phyloP scores from a whole-genome alignment of 1,140 invertebrate genomes.

The Telenomus remus region DNA sequence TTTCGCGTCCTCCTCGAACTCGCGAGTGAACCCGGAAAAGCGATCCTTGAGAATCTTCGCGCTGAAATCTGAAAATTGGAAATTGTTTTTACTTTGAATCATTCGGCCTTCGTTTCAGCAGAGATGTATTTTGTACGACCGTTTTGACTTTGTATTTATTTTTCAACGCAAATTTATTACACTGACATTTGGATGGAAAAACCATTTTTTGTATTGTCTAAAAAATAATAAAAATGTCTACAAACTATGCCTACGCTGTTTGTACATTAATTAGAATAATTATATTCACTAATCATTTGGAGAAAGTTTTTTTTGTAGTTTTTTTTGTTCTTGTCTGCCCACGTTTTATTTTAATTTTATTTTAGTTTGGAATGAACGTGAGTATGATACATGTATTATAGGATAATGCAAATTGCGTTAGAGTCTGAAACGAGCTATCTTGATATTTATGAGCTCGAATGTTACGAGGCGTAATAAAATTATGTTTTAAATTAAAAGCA shows the following conservation, averaged over 20 bases:
- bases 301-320: too few species aligned
- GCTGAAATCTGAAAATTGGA: slow-evolving; percentile 69
- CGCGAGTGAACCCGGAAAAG: slow-evolving; percentile 92
- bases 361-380: too few species aligned
- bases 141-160: slow-evolving; percentile 28
- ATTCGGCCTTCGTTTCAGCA: slow-evolving; percentile 3
- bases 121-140: slow-evolving; percentile 16
- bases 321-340: too few species aligned
- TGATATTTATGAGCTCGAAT: too few species aligned
- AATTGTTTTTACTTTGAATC: not conserved
- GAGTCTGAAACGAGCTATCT: too few species aligned
- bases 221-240: slow-evolving; percentile 42
- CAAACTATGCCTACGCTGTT: too few species aligned
- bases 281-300: too few species aligned
- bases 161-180: slow-evolving; percentile 19
- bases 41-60: slow-evolving; percentile 93
- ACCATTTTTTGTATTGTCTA: slow-evolving; percentile 23
- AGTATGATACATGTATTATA: slow-evolving; percentile 1
- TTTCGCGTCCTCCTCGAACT: slow-evolving; percentile 91
- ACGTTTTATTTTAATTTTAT: too few species aligned
- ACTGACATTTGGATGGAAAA: slow-evolving; percentile 21
- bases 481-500: too few species aligned
- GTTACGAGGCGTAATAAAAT: too few species aligned
- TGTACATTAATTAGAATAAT: too few species aligned
- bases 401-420: too few species aligned